Evolutionary conservation across 2,888 invertebrate genomes (phyloP).

Genomic region (Catocala nupta): DNA sequence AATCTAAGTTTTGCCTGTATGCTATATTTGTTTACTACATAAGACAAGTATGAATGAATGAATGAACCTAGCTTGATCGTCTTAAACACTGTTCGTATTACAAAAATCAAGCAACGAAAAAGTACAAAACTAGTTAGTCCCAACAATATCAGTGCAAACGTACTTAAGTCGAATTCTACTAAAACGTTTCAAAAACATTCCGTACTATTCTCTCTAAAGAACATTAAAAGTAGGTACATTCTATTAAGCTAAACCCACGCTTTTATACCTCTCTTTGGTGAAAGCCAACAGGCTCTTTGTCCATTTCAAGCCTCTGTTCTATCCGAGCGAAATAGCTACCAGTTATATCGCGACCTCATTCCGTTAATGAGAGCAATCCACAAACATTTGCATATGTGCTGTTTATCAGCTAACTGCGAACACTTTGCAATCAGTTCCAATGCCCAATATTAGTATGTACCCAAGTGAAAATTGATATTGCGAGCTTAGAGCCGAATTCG

Average conservation of each 20-base stretch:
- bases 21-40: too few species aligned
- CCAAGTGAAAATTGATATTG: constrained; percentile 53
- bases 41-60: too few species aligned
- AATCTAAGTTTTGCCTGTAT: too few species aligned
- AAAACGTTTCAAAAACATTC: too few species aligned
- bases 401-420: constrained; percentile 74
- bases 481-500: constrained; percentile 37
- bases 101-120: too few species aligned
- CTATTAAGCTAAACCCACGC: not conserved
- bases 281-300: constrained; percentile 10
- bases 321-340: constrained; percentile 25
- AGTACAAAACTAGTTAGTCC: too few species aligned
- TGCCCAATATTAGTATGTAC: constrained; percentile 55
- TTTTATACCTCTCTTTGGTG: not conserved
- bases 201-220: too few species aligned
- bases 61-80: too few species aligned
- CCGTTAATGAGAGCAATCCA: constrained; percentile 79
- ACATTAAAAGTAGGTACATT: not conserved
- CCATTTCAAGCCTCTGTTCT: constrained; percentile 24
- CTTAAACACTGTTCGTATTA: too few species aligned
- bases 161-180: too few species aligned
- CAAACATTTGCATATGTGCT: constrained; percentile 77
- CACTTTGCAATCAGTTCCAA: constrained; percentile 75
- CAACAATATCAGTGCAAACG: too few species aligned
- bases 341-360: constrained; percentile 75